A percentile compares a stretch with the other conserved stretches of the same genome.
phyloP scores from a whole-genome alignment of 2,888 invertebrate species.

The Toxonevra muliebris region DNA sequence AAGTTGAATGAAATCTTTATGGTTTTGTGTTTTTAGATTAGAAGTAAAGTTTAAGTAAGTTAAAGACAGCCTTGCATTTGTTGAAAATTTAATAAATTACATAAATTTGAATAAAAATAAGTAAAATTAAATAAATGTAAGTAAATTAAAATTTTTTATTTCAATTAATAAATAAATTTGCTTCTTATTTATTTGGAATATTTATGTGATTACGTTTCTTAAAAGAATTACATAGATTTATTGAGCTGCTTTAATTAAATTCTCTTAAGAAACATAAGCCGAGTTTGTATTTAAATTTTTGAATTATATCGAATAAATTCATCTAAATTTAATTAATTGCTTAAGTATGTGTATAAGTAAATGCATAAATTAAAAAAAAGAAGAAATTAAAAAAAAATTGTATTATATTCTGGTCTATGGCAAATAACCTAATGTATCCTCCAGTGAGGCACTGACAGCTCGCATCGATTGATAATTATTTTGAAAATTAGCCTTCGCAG shows the following conservation, averaged over 20 bases:
- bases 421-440: constrained; percentile 66
- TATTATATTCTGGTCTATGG: constrained; percentile 54
- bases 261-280: constrained; percentile 59
- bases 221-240: constrained; percentile 44
- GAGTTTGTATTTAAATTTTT: constrained; percentile 8
- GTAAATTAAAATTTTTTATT: too few relatives aligned
- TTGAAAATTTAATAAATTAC: too few relatives aligned
- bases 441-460: constrained; percentile 64
- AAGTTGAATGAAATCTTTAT: too few relatives aligned
- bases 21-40: too few relatives aligned
- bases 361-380: constrained; percentile 27
- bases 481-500: constrained; percentile 37
- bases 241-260: constrained; percentile 31
- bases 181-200: constrained; percentile 22
- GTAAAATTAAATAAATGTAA: too few relatives aligned
- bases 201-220: constrained; percentile 55
- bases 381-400: too few relatives aligned
- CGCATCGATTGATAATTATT: constrained; percentile 64
- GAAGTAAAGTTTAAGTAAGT: too few relatives aligned
- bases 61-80: too few relatives aligned
- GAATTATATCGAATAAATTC: constrained; percentile 13
- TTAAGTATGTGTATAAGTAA: constrained; percentile 27
- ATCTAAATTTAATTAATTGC: not conserved
- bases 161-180: too few relatives aligned
- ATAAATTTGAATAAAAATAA: too few relatives aligned